These are phyloP conservation scores for Hybognathus amarus DNA, from an alignment of 2,797 vertebrate genomes.

Conservation along the genomic window DNA sequence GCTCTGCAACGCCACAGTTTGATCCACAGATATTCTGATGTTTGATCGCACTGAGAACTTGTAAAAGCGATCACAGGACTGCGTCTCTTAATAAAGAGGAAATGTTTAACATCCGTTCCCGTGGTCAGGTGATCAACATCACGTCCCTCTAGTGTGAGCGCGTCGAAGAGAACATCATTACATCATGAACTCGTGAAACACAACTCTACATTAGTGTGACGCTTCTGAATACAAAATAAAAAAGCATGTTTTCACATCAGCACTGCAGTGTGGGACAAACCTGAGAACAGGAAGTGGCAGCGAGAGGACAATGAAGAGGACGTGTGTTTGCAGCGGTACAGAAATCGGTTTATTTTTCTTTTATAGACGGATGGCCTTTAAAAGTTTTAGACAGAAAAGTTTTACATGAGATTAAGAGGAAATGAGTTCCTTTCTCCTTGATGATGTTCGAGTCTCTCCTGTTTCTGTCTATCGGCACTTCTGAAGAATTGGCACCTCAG, in stretches of 20 bases:
- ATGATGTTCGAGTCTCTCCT: background rate
- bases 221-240: background rate
- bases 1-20: no score
- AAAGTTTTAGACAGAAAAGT: slow-evolving; percentile 17
- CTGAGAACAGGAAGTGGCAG: background rate
- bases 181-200: background rate
- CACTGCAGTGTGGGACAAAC: background rate
- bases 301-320: background rate
- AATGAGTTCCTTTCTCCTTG: background rate
- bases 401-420: slow-evolving; percentile 18
- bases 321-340: slow-evolving; percentile 16
- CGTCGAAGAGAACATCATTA: background rate
- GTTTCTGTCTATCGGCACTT: slow-evolving; percentile 32
- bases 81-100: no score
- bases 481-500: slow-evolving; percentile 43
- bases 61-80: no score
- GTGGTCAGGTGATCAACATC: background rate
- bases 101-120: background rate
- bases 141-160: no score
- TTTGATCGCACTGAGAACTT: no score
- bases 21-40: no score
- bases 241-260: background rate
- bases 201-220: background rate
- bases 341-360: slow-evolving; percentile 21
- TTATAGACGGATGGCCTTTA: slow-evolving; percentile 14